Base-by-base conservation (phyloP, 2,888 invertebrate genomes). In the Blastobasis adustella region DNA sequence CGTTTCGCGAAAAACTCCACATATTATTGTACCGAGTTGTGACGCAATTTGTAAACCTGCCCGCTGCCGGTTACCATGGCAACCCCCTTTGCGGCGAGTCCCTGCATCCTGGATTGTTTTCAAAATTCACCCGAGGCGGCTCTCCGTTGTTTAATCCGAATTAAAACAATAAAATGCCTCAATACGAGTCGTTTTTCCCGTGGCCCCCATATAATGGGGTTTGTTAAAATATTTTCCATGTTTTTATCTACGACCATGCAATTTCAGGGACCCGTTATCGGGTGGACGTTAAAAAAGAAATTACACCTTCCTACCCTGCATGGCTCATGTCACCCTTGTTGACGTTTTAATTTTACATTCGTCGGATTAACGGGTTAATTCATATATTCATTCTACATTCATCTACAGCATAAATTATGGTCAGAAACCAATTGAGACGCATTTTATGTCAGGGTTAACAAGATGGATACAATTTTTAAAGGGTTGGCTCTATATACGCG, bases 131-230 rank as follows among this genome's bases (percentile, higher is more conserved):
- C 70, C 69, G 63, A 73, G 69, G 68, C 59, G 63, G 61, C 61
- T 60, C 49, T 57, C 61, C 68, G 70, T 69, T 76, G 76, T 77
- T 76, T 79, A 82, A 82, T 79, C 80, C 74, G 69, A 73, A 76
- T 80, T 79, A 80, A 79, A 80, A 76, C 77, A 79, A 78, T 80
- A 78, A 82, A 82, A 81, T 73, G 67, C 66, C 70, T 67, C 73
- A 68, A 76, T 76, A 66, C 68, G 65, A 60, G 60, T 61, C 57
- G 67, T 65, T 58, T 58, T 60, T 52, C 55, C 49, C 48, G 44
- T 49, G 53, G 23, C 56, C 60, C 63, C 58, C 58, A 60, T 58
- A 62, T 69, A 56, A 67, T 62, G 61, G 60, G 53, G 61, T 61
- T 61, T 62, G 69, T 64, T 67, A 66, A 75, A 74, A 74, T 71